Percentiles rank a stretch among this genome's conserved stretches.
Conservation (phyloP, 2,113 vertebrate species). For the Xiphophorus maculatus region DNA sequence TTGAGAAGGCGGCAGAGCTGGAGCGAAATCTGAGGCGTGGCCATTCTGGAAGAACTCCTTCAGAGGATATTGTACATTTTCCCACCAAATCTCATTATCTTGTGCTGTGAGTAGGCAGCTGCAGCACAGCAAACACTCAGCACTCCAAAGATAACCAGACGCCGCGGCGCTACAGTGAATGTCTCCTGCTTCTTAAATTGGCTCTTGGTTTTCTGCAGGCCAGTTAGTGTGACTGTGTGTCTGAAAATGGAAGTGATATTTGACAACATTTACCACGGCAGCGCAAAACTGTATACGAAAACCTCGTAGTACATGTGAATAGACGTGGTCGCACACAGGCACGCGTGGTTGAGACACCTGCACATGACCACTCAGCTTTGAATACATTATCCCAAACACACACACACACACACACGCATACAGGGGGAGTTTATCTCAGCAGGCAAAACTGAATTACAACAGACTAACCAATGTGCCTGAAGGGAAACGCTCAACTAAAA, state of each 20-base stretch:
- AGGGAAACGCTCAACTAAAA: not conserved
- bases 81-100: constrained; percentile 57
- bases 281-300: constrained; percentile 37
- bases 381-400: constrained; percentile 21
- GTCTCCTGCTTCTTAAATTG: constrained; percentile 51
- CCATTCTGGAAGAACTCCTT: constrained; percentile 28
- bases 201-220: constrained; percentile 56
- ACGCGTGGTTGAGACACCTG: not conserved
- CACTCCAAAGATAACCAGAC: constrained; percentile 56
- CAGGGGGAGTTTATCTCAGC: not conserved
- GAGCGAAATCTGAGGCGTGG: not conserved
- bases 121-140: constrained; percentile 48
- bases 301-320: constrained; percentile 23
- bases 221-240: constrained; percentile 28
- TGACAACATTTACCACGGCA: constrained; percentile 12
- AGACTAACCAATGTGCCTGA: not conserved
- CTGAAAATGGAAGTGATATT: constrained; percentile 28
- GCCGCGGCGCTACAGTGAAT: constrained; percentile 43
- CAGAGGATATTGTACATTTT: constrained; percentile 32
- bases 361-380: constrained; percentile 22
- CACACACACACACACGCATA: no score
- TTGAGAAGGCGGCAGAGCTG: not conserved
- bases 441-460: not conserved
- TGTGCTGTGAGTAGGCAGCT: constrained; percentile 47
- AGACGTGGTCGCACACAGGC: not conserved